Conservation (phyloP, 1,140 invertebrate species). For the Limonius californicus region DNA sequence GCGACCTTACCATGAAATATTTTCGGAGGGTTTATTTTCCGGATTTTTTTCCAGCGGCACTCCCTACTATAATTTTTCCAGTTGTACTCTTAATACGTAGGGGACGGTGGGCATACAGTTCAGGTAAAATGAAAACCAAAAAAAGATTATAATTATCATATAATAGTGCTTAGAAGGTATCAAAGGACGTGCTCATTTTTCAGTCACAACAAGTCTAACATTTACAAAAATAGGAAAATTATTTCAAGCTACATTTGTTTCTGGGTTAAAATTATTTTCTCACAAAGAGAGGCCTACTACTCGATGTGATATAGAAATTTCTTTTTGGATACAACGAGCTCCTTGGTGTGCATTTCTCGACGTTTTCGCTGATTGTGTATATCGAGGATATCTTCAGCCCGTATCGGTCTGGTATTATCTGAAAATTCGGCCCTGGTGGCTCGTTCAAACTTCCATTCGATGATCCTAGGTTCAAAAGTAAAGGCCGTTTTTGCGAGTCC, state of each 20-base stretch:
- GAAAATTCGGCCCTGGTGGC: constrained; percentile 46
- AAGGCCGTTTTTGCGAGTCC: constrained; percentile 45
- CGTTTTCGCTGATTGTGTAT: constrained; percentile 46
- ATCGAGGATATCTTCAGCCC: constrained; percentile 52
- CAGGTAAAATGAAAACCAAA: not conserved
- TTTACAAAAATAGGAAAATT: constrained; percentile 43
- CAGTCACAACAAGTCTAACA: constrained; percentile 28
- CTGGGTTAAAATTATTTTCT: constrained; percentile 35
- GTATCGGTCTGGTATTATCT: constrained; percentile 52
- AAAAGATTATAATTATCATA: not conserved
- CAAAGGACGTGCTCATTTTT: constrained; percentile 30
- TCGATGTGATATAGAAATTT: constrained; percentile 46
- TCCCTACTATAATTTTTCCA: too few relatives aligned
- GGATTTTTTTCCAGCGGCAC: too few relatives aligned
- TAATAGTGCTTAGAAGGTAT: constrained; percentile 25
- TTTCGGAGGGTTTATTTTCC: too few relatives aligned
- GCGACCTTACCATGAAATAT: too few relatives aligned
- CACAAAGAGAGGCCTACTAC: constrained; percentile 46
- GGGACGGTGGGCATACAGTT: too few relatives aligned
- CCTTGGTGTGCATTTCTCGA: constrained; percentile 42
- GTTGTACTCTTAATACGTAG: too few relatives aligned
- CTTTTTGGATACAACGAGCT: constrained; percentile 37
- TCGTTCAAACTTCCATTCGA: constrained; percentile 18
- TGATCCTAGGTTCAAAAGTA: constrained; percentile 31
- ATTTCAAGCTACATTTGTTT: constrained; percentile 10